Evolutionary conservation across 2,113 vertebrate species (phyloP).

Genomic region (Oncorhynchus mykiss): DNA sequence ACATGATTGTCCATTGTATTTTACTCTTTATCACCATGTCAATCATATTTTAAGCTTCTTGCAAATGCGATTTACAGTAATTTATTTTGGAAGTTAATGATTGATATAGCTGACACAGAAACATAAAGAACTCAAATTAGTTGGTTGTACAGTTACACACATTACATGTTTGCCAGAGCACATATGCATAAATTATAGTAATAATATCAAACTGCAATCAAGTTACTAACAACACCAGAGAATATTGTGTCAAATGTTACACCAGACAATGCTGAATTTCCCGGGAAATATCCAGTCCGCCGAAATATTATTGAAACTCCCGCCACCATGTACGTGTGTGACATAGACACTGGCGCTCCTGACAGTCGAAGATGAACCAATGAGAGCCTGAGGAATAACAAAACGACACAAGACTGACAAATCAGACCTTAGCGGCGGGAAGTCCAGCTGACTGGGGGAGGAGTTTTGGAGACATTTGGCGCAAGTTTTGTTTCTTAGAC

Average conservation of each 20-base stretch:
- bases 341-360: conserved; percentile 18
- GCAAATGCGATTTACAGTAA: too few species aligned
- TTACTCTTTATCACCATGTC: neutral
- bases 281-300: conserved; percentile 45
- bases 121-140: too few species aligned
- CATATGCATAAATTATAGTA: too few species aligned
- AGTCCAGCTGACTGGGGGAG: conserved; percentile 42
- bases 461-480: conserved; percentile 18
- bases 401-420: conserved; percentile 16
- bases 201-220: too few species aligned
- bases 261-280: conserved; percentile 2
- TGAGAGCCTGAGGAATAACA: neutral
- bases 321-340: conserved; percentile 27
- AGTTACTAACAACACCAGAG: too few species aligned
- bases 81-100: too few species aligned
- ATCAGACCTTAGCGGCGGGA: conserved; percentile 35
- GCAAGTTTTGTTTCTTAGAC: conserved; percentile 25
- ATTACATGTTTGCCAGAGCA: too few species aligned
- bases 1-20: conserved; percentile 1
- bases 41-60: too few species aligned
- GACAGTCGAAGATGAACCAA: conserved; percentile 25
- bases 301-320: conserved; percentile 47
- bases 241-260: too few species aligned
- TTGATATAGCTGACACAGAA: too few species aligned
- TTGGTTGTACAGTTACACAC: too few species aligned